A percentile compares a stretch with the other conserved stretches of the same genome.
These are phyloP conservation scores for Pontoporia blainvillei DNA, from an alignment of 2,113 vertebrate species.

Conservation along the genomic window DNA sequence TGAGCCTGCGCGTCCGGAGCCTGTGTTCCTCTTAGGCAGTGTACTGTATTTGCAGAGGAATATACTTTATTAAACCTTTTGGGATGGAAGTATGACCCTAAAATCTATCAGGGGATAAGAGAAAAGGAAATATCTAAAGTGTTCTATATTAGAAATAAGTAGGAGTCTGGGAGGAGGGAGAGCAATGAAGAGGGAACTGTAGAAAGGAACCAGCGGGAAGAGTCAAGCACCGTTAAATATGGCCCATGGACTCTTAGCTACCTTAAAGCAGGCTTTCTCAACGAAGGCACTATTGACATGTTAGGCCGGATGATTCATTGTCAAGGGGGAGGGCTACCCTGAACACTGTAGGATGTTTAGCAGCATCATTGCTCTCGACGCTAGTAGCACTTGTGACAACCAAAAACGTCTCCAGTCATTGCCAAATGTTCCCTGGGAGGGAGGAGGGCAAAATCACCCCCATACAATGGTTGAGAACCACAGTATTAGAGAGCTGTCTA, in stretches of 20 bases:
- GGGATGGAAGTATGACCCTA: neutral
- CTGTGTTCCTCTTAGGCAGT: neutral
- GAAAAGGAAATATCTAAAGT: neutral
- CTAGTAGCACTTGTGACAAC: neutral
- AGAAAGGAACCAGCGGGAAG: neutral
- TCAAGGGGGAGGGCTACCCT: neutral
- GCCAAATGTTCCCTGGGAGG: neutral
- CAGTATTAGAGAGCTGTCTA: neutral
- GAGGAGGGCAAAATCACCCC: neutral
- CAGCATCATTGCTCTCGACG: neutral
- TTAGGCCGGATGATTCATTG: too few relatives aligned
- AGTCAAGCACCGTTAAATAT: neutral
- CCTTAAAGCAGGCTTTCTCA: neutral
- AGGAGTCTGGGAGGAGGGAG: neutral
- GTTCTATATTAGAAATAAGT: neutral
- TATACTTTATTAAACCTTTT: neutral
- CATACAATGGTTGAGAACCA: neutral
- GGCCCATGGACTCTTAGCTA: neutral
- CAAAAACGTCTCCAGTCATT: neutral
- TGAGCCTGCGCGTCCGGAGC: too few relatives aligned
- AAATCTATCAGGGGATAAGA: neutral
- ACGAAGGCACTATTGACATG: neutral
- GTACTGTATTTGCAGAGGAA: neutral
- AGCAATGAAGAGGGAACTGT: neutral
- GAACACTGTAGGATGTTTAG: neutral